Evolutionary conservation across 2,888 invertebrate species (phyloP), one percentile per base, ranked within the genome.

Genomic region (Altica lythri): DNA sequence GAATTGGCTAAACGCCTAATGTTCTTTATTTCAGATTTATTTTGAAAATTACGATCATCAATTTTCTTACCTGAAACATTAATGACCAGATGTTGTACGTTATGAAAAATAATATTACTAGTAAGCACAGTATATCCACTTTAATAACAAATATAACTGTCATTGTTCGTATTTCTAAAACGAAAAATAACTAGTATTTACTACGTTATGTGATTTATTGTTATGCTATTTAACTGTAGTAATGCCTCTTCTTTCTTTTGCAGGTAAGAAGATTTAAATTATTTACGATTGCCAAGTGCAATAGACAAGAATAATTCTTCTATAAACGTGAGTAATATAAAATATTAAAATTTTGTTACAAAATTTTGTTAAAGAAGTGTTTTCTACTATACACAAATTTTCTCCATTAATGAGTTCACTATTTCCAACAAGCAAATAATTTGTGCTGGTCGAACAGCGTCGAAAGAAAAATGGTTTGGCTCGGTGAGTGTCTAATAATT

Each of bases 401-500:
- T 34, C 10, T 35, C 4, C 1, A 5, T 27, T 27, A 27, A 27
- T 2, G 27, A 27, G n/a, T 8, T 27, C 9, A 27, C 27, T 27
- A 27, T 27, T n/a, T 8, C n/a, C 6, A 4, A 6, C 2, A 27
- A 27, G 5, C 4, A 2, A 2, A n/a, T 27, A n/a, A 27, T 27
- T 27, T 18, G 17, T 17, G 19, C 4, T 22, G 43, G 42, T 45
- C 51, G 51, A 35, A 57, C 53, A 44, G 34, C 59, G 66, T 43
- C 62, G 69, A 72, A 63, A 70, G 73, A 74, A 65, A 72, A 66
- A 74, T 71, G 62, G 61, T 61, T 59, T 50, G 47, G 42, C 55
- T 56, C 61, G 71, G 69, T 70, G 73, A 74, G 72, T 70, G 65
- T 60, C 72, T 71, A 71, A 73, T 73, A 73, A 73, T 73, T 73